Evolutionary conservation across 2,113 vertebrate genomes (phyloP).

Genomic region (Cynocephalus volans): DNA sequence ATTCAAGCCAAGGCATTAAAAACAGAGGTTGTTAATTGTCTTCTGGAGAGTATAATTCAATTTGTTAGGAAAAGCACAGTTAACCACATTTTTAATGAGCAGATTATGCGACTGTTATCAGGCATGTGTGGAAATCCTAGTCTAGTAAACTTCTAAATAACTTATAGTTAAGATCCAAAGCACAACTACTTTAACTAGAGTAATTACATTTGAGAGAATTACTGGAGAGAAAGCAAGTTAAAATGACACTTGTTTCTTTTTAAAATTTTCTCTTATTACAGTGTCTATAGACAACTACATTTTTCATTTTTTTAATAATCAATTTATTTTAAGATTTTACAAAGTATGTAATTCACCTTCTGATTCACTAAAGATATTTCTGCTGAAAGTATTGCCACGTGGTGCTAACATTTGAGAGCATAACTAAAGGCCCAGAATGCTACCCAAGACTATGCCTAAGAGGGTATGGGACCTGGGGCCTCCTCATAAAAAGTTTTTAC

Average conservation of each 20-base stretch:
- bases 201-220: neutral
- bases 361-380: neutral
- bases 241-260: neutral
- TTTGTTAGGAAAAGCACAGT: neutral
- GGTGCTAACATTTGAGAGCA: neutral
- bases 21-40: neutral
- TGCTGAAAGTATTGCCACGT: neutral
- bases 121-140: neutral
- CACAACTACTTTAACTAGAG: slow-evolving; percentile 1
- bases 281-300: neutral
- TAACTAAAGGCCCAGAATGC: neutral
- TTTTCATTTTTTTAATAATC: slow-evolving; percentile 20
- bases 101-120: neutral
- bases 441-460: neutral
- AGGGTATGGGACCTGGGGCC: accelerated
- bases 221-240: neutral
- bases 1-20: neutral
- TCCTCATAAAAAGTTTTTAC: neutral
- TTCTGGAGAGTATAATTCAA: neutral
- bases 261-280: slow-evolving; percentile 1
- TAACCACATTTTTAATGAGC: slow-evolving; percentile 24
- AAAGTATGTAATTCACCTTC: neutral
- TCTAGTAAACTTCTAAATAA: neutral
- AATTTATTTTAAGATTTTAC: slow-evolving; percentile 3
- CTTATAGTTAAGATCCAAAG: neutral